phyloP scores from a whole-genome alignment of 2,797 vertebrate species.

The Setipinna tenuifilis region DNA sequence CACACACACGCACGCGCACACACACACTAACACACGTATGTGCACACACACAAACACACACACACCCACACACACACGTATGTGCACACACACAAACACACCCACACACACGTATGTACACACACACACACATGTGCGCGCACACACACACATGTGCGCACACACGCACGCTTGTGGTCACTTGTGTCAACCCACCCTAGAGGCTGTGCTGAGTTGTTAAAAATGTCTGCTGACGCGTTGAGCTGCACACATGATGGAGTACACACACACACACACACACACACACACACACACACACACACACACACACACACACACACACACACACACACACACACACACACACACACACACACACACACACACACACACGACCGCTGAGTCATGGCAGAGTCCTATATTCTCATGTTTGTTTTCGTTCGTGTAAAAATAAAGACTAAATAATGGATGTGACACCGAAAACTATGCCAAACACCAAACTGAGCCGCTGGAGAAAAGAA shows the following conservation, averaged over 20 bases:
- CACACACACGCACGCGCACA: too few species aligned
- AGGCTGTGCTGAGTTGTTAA: background rate
- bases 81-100: background rate
- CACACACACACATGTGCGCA: background rate
- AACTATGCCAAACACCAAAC: too few species aligned
- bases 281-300: too few species aligned
- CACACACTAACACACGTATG: too few species aligned
- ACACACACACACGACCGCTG: background rate
- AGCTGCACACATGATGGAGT: background rate
- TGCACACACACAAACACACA: background rate
- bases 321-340: too few species aligned
- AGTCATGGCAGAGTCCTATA: background rate
- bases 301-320: too few species aligned
- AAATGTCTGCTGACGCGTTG: background rate
- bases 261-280: too few species aligned
- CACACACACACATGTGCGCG: background rate
- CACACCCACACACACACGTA: background rate
- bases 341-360: too few species aligned
- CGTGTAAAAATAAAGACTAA: too few species aligned
- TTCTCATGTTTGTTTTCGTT: background rate
- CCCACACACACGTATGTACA: background rate
- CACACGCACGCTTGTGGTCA: background rate
- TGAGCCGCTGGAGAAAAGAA: too few species aligned
- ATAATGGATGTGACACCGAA: too few species aligned
- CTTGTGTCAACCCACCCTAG: background rate